Base-by-base conservation (phyloP, 2,113 vertebrate genomes). In the Pseudopipra pipra region DNA sequence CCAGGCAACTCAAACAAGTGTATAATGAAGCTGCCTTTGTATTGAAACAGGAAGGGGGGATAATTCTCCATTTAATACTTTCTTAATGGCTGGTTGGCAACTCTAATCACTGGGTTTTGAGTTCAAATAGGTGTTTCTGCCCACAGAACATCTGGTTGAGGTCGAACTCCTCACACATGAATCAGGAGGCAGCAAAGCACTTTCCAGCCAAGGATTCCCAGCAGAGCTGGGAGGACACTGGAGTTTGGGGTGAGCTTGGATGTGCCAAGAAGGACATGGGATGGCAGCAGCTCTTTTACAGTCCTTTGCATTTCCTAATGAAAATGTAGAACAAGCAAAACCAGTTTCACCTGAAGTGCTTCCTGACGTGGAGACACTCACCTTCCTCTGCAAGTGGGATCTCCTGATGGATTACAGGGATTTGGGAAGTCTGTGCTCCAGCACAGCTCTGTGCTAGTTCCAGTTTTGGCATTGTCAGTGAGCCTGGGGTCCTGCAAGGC, bases 1-100 rank as follows among this genome's bases (percentile, higher is more conserved):
- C 47, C 14, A 37, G 77, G 67, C 85, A 70, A 81, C 67, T 95
- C 92, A 93, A 96, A 96, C 90, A 94, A 95, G 84, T 7, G 55
- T 79, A 21, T 95, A 94, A 93, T 92, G 96, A 96, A 97, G 96
- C 86, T 87, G 8, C 94, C 95, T 90, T 97, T 98, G 97, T 97
- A 52, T 63, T 94, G 94, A 96, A 97, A 92, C 89, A 92, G 24
- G 84, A 90, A 95, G 41, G 70, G 82, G 96, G 93, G 95, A 71
- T 94, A 81, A 77, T 68, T 93, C 96, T 88, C 71, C 88, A 31
- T 96, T 96, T 92, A 74, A 56, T 71, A 76, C 95, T 95, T 96
- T 70, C 90, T 51, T 97, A 97, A 97, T 98, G 97, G 93, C 88
- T 98, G 87, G 95, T 28, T 97, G 97, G 98, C 96, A 96, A 81